These are phyloP conservation scores for Gonioctena quinquepunctata DNA, from an alignment of 1,140 invertebrate genomes.

Conservation along the genomic window DNA sequence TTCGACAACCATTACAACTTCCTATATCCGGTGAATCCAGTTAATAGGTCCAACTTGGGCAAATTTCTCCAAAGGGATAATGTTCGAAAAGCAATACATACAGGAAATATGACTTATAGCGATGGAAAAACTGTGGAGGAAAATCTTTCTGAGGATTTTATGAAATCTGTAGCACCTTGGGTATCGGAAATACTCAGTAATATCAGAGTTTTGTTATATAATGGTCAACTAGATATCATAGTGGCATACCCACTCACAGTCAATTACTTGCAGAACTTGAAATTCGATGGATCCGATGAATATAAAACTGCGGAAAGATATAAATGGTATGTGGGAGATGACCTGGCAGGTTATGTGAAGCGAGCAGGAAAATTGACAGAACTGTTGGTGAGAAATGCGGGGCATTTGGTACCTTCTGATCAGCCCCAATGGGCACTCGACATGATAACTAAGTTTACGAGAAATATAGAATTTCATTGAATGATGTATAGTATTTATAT, in stretches of 20 bases:
- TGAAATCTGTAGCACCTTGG: conserved; percentile 79
- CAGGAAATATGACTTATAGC: conserved; percentile 58
- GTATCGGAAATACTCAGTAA: conserved; percentile 69
- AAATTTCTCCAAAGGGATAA: conserved; percentile 63
- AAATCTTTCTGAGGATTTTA: conserved; percentile 76
- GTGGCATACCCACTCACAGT: conserved; percentile 78
- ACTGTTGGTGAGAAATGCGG: conserved; percentile 75
- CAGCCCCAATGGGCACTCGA: conserved; percentile 77
- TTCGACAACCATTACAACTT: conserved; percentile 73
- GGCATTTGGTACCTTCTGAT: conserved; percentile 80
- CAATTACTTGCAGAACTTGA: conserved; percentile 67
- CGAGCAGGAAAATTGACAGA: conserved; percentile 73
- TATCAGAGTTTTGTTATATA: conserved; percentile 76
- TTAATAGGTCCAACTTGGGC: conserved; percentile 54
- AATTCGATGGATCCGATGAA: conserved; percentile 65
- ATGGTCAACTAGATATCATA: conserved; percentile 85
- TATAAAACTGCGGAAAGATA: conserved; percentile 66
- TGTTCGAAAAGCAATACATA: conserved; percentile 60
- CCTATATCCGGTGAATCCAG: conserved; percentile 58
- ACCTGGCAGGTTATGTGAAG: conserved; percentile 76
- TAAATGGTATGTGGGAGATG: conserved; percentile 67
- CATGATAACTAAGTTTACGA: conserved; percentile 75
- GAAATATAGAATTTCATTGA: conserved; percentile 58
- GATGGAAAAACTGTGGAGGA: conserved; percentile 64
- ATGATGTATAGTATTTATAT: too few relatives aligned